A percentile compares a stretch with the other conserved stretches of the same genome.
phyloP scores from a whole-genome alignment of 2,888 invertebrate genomes.

The Eutolmus rufibarbis region DNA sequence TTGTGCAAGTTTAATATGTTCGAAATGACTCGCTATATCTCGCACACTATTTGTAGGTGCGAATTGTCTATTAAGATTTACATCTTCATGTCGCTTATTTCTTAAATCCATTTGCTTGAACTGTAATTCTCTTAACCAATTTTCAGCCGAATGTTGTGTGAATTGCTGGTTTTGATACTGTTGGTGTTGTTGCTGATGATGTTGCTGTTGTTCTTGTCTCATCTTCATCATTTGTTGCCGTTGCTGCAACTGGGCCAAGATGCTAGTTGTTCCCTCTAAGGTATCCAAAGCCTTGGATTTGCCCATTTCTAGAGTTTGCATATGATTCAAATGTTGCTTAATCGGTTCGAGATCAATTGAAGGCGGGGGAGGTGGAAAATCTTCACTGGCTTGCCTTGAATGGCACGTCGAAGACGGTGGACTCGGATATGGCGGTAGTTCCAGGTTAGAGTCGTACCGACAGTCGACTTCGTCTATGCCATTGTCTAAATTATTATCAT shows the following conservation, averaged over 20 bases:
- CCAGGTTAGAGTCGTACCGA: conserved; percentile 62
- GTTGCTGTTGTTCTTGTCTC: conserved; percentile 61
- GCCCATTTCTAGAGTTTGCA: conserved; percentile 59
- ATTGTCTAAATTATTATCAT: conserved; percentile 54
- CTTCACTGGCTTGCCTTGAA: conserved; percentile 86
- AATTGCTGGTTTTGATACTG: conserved; percentile 62
- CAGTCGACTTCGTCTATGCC: conserved; percentile 72
- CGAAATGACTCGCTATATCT: conserved; percentile 84
- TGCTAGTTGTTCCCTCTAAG: conserved; percentile 62
- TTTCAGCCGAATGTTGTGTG: conserved; percentile 60
- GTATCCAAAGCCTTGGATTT: conserved; percentile 61
- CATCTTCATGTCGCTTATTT: conserved; percentile 58
- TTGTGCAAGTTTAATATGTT: conserved; percentile 60
- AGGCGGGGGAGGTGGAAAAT: conserved; percentile 89
- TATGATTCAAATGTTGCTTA: conserved; percentile 68
- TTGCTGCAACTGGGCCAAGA: conserved; percentile 72
- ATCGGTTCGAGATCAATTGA: conserved; percentile 74
- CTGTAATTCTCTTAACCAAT: conserved; percentile 81
- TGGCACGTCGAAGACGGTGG: conserved; percentile 79
- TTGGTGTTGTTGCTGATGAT: conserved; percentile 61
- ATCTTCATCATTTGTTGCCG: conserved; percentile 67
- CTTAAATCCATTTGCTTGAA: conserved; percentile 76
- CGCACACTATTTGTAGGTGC: conserved; percentile 67
- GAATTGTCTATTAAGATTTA: not conserved
- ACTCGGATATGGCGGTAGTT: conserved; percentile 82